These are phyloP conservation scores for Ceriagrion tenellum DNA, from an alignment of 2,888 invertebrate species.

Conservation along the genomic window DNA sequence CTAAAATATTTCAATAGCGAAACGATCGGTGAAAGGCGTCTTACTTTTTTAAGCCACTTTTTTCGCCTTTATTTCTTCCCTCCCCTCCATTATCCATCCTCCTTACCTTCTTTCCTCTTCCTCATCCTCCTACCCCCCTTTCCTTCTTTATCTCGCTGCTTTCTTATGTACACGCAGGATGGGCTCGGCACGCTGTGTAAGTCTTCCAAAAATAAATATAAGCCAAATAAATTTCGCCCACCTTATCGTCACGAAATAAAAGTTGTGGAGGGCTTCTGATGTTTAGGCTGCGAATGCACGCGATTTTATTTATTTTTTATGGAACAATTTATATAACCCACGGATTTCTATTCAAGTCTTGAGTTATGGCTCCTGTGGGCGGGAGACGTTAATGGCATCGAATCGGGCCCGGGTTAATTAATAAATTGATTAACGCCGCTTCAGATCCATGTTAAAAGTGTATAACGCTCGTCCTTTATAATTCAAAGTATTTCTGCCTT, in stretches of 20 bases:
- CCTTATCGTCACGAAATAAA: not conserved
- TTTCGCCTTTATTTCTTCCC: no score
- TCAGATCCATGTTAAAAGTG: not conserved
- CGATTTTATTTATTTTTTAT: not conserved
- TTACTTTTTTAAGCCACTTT: no score
- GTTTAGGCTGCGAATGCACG: not conserved
- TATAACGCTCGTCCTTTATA: not conserved
- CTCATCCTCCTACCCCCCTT: not conserved
- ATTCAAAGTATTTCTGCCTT: not conserved
- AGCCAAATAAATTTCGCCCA: not conserved
- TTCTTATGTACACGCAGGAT: not conserved
- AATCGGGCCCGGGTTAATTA: not conserved
- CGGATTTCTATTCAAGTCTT: not conserved
- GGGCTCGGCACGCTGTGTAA: not conserved
- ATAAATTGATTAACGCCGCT: not conserved
- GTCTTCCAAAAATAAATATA: not conserved
- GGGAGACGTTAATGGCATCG: not conserved
- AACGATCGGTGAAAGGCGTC: no score
- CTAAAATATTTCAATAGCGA: no score
- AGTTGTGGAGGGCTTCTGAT: not conserved
- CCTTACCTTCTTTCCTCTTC: not conserved
- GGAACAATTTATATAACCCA: not conserved
- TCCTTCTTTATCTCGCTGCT: not conserved
- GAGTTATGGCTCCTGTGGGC: not conserved
- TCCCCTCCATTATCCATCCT: no score